Evolutionary conservation across 1,140 invertebrate species (phyloP).

Genomic region (Monochamus saltuarius): DNA sequence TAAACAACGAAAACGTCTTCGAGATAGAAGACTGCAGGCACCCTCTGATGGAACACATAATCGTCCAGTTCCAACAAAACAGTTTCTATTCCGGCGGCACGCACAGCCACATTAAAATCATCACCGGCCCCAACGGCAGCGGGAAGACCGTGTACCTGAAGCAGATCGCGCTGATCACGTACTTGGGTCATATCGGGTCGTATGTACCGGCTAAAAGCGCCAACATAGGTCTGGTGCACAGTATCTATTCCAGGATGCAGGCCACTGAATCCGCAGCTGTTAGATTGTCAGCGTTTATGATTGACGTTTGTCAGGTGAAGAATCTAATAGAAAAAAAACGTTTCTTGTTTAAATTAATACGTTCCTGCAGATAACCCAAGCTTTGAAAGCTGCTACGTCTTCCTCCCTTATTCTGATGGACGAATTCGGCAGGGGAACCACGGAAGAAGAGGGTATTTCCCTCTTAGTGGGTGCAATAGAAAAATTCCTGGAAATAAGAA

Average conservation of each 20-base stretch:
- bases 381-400: constrained; percentile 63
- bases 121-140: constrained; percentile 88
- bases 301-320: constrained; percentile 77
- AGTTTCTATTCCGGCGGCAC: constrained; percentile 60
- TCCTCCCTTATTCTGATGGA: constrained; percentile 81
- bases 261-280: constrained; percentile 74
- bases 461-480: constrained; percentile 67
- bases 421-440: constrained; percentile 90
- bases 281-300: constrained; percentile 82
- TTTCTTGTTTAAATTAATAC: too few relatives aligned
- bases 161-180: constrained; percentile 74
- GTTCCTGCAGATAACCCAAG: constrained; percentile 67
- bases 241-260: constrained; percentile 76
- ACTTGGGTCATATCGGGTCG: constrained; percentile 85
- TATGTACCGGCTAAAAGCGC: constrained; percentile 82
- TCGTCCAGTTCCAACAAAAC: constrained; percentile 73
- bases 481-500: constrained; percentile 60
- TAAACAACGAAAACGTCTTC: constrained; percentile 63
- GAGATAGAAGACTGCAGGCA: constrained; percentile 74
- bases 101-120: constrained; percentile 67
- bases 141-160: constrained; percentile 93
- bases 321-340: too few relatives aligned
- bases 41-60: constrained; percentile 71
- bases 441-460: constrained; percentile 71
- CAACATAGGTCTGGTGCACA: constrained; percentile 67